phyloP scores from a whole-genome alignment of 2,797 vertebrate species.

The Mus caroli region DNA sequence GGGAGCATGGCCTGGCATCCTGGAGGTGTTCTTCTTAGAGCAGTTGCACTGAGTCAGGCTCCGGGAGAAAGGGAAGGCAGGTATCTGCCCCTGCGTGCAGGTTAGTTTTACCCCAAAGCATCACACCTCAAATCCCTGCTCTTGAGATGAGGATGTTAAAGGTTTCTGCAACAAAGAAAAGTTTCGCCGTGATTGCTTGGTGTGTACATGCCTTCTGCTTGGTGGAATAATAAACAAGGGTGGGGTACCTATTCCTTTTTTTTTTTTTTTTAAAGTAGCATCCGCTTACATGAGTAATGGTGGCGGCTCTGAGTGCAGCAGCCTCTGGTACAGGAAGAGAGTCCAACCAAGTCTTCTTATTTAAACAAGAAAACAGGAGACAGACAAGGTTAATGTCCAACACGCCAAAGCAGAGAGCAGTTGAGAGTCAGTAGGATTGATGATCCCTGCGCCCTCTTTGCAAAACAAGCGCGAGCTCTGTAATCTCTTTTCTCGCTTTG shows the following conservation, averaged over 20 bases:
- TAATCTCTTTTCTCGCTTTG: slow-evolving; percentile 79
- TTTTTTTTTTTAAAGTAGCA: slow-evolving; percentile 38
- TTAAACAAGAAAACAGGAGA: slow-evolving; percentile 78
- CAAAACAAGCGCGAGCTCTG: slow-evolving; percentile 77
- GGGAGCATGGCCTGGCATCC: not conserved
- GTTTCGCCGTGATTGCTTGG: slow-evolving; percentile 47
- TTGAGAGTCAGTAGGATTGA: slow-evolving; percentile 64
- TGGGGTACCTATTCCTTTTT: slow-evolving; percentile 6
- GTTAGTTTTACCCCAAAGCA: not conserved
- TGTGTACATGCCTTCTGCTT: slow-evolving; percentile 32
- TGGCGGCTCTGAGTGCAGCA: slow-evolving; percentile 37
- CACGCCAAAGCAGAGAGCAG: slow-evolving; percentile 58
- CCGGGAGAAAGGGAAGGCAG: not conserved
- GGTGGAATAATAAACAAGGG: not conserved
- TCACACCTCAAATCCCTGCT: not conserved
- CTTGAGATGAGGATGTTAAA: slow-evolving; percentile 44
- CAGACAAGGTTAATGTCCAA: slow-evolving; percentile 81
- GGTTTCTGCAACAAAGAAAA: slow-evolving; percentile 42
- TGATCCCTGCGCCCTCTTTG: slow-evolving; percentile 80
- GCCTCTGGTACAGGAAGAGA: slow-evolving; percentile 44
- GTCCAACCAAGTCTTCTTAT: slow-evolving; percentile 55
- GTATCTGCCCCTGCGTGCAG: not conserved
- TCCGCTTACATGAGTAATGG: slow-evolving; percentile 52
- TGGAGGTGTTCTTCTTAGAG: not conserved
- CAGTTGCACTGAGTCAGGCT: not conserved